phyloP scores from a whole-genome alignment of 2,797 vertebrate species.

The Spheniscus humboldti region DNA sequence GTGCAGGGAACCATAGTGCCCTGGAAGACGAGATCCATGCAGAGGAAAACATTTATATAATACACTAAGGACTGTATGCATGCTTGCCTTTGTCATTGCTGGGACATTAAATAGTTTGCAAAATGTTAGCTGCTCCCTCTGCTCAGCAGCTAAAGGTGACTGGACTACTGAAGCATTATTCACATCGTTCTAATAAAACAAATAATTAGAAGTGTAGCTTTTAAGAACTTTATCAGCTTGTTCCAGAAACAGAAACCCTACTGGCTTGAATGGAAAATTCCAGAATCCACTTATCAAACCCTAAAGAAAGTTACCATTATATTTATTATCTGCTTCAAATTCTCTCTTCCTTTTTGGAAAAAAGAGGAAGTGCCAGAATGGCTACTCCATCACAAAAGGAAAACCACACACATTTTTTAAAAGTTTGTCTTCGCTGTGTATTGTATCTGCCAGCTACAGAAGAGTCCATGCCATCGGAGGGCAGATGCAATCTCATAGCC shows the following conservation, averaged over 20 bases:
- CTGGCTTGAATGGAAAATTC: background rate
- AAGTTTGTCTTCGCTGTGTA: background rate
- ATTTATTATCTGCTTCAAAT: background rate
- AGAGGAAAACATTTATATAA: constrained; percentile 57
- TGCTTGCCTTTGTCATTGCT: background rate
- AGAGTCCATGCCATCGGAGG: background rate
- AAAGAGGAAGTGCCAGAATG: background rate
- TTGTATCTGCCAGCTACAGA: background rate
- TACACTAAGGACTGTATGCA: constrained; percentile 5
- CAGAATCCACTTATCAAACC: background rate
- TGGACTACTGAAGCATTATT: background rate
- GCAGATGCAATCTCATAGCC: background rate
- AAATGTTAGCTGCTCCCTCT: background rate
- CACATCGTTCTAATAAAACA: background rate
- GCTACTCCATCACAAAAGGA: background rate
- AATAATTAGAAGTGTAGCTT: background rate
- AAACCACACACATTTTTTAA: background rate
- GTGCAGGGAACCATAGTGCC: background rate
- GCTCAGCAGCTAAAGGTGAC: background rate
- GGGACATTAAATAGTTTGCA: background rate
- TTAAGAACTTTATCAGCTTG: background rate
- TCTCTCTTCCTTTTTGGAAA: background rate
- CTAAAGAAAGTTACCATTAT: background rate
- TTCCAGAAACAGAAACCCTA: background rate
- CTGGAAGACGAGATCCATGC: constrained; percentile 22